Evolutionary conservation across 2,797 vertebrate species (phyloP), one percentile per base, ranked within the genome.

Genomic region (Amblyraja radiata): DNA sequence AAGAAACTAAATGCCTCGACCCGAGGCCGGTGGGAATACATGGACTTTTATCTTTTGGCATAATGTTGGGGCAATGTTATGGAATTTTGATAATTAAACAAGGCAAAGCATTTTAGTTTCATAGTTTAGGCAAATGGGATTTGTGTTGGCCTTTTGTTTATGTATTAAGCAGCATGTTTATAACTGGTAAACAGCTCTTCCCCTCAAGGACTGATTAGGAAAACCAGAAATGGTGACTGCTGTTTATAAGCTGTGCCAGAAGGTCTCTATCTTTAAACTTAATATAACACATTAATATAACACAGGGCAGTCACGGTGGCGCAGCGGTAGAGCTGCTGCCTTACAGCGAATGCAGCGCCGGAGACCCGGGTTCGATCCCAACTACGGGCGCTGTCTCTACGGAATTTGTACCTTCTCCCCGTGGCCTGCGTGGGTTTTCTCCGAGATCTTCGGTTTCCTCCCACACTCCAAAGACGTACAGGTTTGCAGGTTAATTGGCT

Each of bases 141-240:
- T 94, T 95, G 95, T 95, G 95, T 94, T 95, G 94, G 93, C 94
- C 94, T 95, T 93, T 94, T 95, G 94, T 93, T 95, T 96, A 94
- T 95, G 95, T 95, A 95, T 93, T 94, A 95, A 95, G 94, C 39
- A 93, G 94, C 94, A 93, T 95, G 95, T 95, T 96, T 96, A 95
- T 97, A 97, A 98, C 97, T 96, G 97, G 97, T 97, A 98, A 97
- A 97, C 96, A 95, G 94, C 94, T 93, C 94, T 93, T 95, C 95
- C 95, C 94, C 96, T 94, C 23, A 94, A 96, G 96, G 96, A 97
- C 95, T 96, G 95, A 97, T 97, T 97, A 96, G 95, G 97, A 95
- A 97, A 97, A 97, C 97, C 97, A 97, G 97, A 97, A 96, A 96
- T 94, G 94, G 90, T 95, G 96, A 96, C 97, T 98, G 97, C 96